Conservation (phyloP, 2,888 invertebrate genomes). For the Gortyna flavago region DNA sequence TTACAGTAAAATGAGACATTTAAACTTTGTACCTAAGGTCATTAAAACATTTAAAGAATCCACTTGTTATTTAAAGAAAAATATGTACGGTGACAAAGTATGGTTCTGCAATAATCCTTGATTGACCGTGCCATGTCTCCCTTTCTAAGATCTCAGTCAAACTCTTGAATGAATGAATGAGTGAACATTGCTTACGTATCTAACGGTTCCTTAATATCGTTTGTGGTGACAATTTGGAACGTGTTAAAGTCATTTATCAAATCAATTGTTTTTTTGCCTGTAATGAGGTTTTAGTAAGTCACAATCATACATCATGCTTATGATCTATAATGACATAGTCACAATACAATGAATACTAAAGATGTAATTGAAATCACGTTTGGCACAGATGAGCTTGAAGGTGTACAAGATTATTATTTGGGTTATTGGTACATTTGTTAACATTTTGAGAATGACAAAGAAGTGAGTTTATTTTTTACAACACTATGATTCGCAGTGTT, state of each 20-base stretch:
- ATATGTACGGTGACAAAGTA: background rate
- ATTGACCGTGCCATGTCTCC: slow-evolving; percentile 15
- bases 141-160: slow-evolving; percentile 32
- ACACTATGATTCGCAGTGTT: background rate
- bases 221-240: slow-evolving; percentile 41
- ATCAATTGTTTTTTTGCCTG: slow-evolving; percentile 43
- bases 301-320: slow-evolving; percentile 53
- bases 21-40: background rate
- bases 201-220: slow-evolving; percentile 55
- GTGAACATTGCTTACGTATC: slow-evolving; percentile 48
- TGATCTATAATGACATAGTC: slow-evolving; percentile 40
- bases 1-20: background rate
- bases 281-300: slow-evolving; percentile 46
- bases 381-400: slow-evolving; percentile 32
- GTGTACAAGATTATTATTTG: slow-evolving; percentile 25
- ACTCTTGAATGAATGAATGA: slow-evolving; percentile 49
- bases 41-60: background rate
- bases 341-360: slow-evolving; percentile 49
- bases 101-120: slow-evolving; percentile 10
- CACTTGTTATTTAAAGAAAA: background rate
- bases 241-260: slow-evolving; percentile 54
- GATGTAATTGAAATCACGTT: slow-evolving; percentile 52
- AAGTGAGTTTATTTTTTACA: background rate
- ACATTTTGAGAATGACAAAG: background rate
- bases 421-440: slow-evolving; percentile 47